Percentiles rank a stretch among this genome's conserved stretches.
phyloP scores from a whole-genome alignment of 2,113 vertebrate species.

The Pampusana beccarii region DNA sequence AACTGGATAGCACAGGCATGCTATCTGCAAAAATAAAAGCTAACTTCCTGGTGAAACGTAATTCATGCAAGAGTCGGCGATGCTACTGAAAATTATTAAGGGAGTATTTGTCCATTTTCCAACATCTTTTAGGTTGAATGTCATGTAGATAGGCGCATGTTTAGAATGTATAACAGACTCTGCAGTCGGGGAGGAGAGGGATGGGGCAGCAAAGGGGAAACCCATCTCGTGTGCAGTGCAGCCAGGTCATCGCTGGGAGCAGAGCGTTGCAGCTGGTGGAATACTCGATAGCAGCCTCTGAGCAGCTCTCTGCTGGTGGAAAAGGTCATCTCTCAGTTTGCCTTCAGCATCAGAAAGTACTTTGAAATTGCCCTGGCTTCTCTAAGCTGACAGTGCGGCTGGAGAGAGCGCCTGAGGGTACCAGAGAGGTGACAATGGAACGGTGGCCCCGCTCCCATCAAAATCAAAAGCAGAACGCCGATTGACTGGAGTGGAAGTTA shows the following conservation, averaged over 20 bases:
- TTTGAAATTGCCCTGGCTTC: neutral
- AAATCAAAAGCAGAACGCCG: neutral
- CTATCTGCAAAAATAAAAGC: neutral
- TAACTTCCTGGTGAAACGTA: neutral
- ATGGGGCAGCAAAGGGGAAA: neutral
- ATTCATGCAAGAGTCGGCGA: neutral
- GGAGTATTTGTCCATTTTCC: constrained; percentile 15
- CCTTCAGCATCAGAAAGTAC: constrained; percentile 25
- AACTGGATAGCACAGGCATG: neutral
- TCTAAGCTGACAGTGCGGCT: constrained; percentile 24
- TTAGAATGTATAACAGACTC: neutral
- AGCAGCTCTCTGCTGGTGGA: neutral
- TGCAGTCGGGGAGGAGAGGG: neutral
- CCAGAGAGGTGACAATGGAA: neutral
- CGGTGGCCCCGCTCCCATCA: neutral
- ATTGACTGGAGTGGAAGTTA: neutral
- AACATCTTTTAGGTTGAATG: neutral
- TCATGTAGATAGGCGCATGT: neutral
- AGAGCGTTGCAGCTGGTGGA: neutral
- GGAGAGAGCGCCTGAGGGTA: neutral
- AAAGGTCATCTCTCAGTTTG: constrained; percentile 37
- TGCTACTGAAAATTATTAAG: neutral
- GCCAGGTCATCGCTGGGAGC: neutral
- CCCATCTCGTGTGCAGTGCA: neutral
- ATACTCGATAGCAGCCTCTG: neutral